phyloP scores from a whole-genome alignment of 2,797 vertebrate genomes.

The Sciaenops ocellatus region DNA sequence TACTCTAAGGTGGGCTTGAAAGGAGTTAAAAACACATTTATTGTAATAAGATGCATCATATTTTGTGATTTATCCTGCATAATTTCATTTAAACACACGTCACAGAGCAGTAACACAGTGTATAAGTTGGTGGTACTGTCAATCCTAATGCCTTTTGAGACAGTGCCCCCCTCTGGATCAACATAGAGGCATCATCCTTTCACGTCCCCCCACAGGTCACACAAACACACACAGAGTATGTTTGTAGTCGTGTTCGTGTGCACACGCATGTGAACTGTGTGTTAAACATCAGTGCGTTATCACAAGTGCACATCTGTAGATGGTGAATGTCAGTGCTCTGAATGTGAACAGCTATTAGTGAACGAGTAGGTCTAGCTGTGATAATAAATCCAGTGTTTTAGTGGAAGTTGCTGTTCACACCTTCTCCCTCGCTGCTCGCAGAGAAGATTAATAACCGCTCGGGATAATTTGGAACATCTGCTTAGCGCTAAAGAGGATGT shows the following conservation, averaged over 20 bases:
- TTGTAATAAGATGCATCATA: neutral
- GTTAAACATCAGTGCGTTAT: neutral
- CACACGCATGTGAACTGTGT: neutral
- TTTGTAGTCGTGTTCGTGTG: neutral
- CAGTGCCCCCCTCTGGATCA: slow-evolving; percentile 74
- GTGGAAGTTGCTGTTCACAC: slow-evolving; percentile 71
- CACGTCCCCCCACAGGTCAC: slow-evolving; percentile 2
- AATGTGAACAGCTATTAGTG: slow-evolving; percentile 39
- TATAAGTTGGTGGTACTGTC: neutral
- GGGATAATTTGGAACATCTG: slow-evolving; percentile 74
- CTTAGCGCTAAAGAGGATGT: slow-evolving; percentile 60
- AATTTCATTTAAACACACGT: neutral
- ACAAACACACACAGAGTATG: neutral
- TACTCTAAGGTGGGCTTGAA: neutral
- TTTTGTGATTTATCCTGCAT: neutral
- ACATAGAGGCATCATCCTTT: slow-evolving; percentile 12
- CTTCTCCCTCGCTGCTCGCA: slow-evolving; percentile 45
- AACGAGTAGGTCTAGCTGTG: slow-evolving; percentile 36
- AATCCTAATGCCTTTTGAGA: slow-evolving; percentile 62
- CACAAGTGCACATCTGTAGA: slow-evolving; percentile 55
- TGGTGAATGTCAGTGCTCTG: slow-evolving; percentile 8
- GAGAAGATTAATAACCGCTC: slow-evolving; percentile 67
- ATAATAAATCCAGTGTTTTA: slow-evolving; percentile 63
- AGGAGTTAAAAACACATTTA: neutral
- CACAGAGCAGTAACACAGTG: neutral